phyloP scores from a whole-genome alignment of 1,140 invertebrate genomes.

The Polypedilum vanderplanki region DNA sequence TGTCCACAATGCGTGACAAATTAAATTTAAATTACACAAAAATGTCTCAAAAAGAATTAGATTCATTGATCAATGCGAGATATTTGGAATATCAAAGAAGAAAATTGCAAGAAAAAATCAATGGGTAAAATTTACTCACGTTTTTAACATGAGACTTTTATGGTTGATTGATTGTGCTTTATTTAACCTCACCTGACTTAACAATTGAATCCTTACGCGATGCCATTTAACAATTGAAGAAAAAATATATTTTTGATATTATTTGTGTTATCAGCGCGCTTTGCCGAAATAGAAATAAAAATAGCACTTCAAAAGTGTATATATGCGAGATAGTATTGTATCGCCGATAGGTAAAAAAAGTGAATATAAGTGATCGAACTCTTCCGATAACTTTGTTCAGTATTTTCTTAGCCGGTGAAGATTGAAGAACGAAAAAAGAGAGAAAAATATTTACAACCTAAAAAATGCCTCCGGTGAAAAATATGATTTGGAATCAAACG shows the following conservation, averaged over 20 bases:
- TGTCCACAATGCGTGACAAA: too few relatives aligned
- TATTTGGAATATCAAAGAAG: not conserved
- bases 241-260: not conserved
- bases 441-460: not conserved
- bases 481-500: not conserved
- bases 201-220: too few relatives aligned
- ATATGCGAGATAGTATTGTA: not conserved
- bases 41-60: not conserved
- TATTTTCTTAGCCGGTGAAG: constrained; percentile 1
- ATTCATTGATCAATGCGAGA: not conserved
- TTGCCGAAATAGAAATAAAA: not conserved
- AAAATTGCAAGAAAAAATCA: not conserved
- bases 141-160: too few relatives aligned
- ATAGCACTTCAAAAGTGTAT: not conserved
- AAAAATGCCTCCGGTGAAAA: not conserved
- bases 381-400: constrained; percentile 11
- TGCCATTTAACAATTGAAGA: too few relatives aligned
- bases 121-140: not conserved
- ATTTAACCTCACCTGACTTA: too few relatives aligned
- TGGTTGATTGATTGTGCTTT: too few relatives aligned
- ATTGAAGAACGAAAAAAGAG: not conserved
- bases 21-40: not conserved
- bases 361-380: constrained; percentile 13
- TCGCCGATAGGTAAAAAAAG: not conserved
- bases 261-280: not conserved